phyloP scores from a whole-genome alignment of 2,888 invertebrate genomes.

The Acheta domesticus region DNA sequence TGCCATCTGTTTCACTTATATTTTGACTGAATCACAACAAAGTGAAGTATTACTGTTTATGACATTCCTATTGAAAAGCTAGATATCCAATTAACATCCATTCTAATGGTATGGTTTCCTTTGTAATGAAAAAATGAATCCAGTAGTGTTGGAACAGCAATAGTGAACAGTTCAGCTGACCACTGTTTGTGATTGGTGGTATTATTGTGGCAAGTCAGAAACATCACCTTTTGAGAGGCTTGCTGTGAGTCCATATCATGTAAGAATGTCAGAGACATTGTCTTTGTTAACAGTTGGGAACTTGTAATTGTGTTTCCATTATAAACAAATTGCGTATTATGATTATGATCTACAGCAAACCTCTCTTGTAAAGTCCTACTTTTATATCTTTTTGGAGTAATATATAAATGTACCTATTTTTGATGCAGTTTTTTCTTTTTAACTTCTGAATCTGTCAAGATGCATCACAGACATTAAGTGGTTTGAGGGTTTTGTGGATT shows the following conservation, averaged over 20 bases:
- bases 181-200: background rate
- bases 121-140: too few species aligned
- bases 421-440: slow-evolving; percentile 9
- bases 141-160: too few species aligned
- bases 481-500: slow-evolving; percentile 10
- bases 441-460: background rate
- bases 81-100: too few species aligned
- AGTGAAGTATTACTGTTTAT: too few species aligned
- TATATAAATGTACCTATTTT: slow-evolving; percentile 18
- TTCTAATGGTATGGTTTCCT: too few species aligned
- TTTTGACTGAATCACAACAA: too few species aligned
- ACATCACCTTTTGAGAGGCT: background rate
- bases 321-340: background rate
- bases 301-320: too few species aligned
- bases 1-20: too few species aligned
- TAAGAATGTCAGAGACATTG: background rate
- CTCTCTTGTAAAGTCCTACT: background rate
- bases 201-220: background rate
- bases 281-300: background rate
- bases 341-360: background rate
- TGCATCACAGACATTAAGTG: background rate
- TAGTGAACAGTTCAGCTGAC: too few species aligned
- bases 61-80: too few species aligned
- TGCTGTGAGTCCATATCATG: background rate
- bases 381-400: slow-evolving; percentile 6